Evolutionary conservation across 2,797 vertebrate genomes (phyloP).

Genomic region (Phrynocephalus vlangalii): DNA sequence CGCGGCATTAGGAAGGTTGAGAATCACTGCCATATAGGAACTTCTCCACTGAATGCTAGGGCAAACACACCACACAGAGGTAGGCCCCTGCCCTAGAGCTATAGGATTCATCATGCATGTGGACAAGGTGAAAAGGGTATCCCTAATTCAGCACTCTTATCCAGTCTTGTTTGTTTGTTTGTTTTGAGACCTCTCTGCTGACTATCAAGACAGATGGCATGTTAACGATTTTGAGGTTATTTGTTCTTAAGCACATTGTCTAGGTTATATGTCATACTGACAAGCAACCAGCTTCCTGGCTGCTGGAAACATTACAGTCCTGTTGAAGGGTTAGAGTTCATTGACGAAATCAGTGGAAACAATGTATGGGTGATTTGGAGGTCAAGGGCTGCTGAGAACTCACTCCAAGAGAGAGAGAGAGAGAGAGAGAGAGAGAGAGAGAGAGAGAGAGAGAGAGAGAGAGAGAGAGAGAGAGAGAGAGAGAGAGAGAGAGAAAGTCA

Average conservation of each 20-base stretch:
- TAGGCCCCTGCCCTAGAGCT: not conserved
- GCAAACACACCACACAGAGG: no score
- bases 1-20: no score
- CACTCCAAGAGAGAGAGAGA: constrained; percentile 59
- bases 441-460: constrained; percentile 69
- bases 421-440: constrained; percentile 65
- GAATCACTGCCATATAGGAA: no score
- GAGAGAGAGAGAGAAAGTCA: constrained; percentile 77
- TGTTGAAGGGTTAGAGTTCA: constrained; percentile 75
- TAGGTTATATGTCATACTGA: constrained; percentile 78
- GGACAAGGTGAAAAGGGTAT: not conserved
- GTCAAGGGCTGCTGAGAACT: constrained; percentile 73
- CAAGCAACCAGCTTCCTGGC: constrained; percentile 65
- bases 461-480: not conserved
- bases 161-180: constrained; percentile 50
- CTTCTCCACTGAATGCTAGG: no score
- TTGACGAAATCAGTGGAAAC: constrained; percentile 72
- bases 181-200: constrained; percentile 41
- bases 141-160: not conserved
- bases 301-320: constrained; percentile 65
- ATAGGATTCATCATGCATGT: not conserved
- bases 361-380: constrained; percentile 71
- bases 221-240: constrained; percentile 71
- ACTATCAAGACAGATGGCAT: constrained; percentile 66
- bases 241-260: constrained; percentile 76